Conservation (phyloP, 2,888 invertebrate genomes). For the Phyllotreta striolata region DNA sequence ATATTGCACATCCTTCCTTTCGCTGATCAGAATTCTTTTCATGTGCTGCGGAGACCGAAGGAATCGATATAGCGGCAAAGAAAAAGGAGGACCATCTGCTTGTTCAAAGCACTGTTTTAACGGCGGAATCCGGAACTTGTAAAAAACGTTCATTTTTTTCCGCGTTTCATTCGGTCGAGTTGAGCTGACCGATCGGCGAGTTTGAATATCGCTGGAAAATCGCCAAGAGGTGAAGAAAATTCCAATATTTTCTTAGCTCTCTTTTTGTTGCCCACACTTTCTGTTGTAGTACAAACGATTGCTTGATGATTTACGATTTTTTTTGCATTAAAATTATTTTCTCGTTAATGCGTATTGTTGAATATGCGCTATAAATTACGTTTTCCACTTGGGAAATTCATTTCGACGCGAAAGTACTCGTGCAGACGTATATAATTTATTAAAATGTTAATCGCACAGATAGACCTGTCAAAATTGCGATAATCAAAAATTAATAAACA, state of each 20-base stretch:
- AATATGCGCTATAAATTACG: too few species aligned
- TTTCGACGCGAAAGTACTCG: slow-evolving; percentile 14
- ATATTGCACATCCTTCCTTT: slow-evolving; percentile 49
- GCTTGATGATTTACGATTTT: too few species aligned
- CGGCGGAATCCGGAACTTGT: slow-evolving; percentile 27
- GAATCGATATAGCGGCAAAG: slow-evolving; percentile 44
- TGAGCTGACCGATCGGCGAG: neutral
- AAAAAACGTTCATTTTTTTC: slow-evolving; percentile 23
- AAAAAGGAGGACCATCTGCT: slow-evolving; percentile 49
- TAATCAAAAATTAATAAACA: slow-evolving; percentile 30
- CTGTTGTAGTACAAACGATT: too few species aligned
- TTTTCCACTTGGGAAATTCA: neutral
- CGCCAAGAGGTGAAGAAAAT: too few species aligned
- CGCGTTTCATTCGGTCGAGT: neutral
- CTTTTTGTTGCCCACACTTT: too few species aligned
- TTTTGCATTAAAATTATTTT: too few species aligned
- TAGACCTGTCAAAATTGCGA: slow-evolving; percentile 19
- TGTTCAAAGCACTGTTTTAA: slow-evolving; percentile 39
- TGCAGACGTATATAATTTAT: slow-evolving; percentile 16
- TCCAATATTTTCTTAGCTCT: too few species aligned
- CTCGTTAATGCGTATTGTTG: too few species aligned
- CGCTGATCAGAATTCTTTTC: slow-evolving; percentile 53
- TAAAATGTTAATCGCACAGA: slow-evolving; percentile 26
- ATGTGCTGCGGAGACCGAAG: slow-evolving; percentile 43
- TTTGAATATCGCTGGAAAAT: too few species aligned